Base-by-base conservation (phyloP, 2,113 vertebrate genomes). In the Poeciliopsis retropinna region DNA sequence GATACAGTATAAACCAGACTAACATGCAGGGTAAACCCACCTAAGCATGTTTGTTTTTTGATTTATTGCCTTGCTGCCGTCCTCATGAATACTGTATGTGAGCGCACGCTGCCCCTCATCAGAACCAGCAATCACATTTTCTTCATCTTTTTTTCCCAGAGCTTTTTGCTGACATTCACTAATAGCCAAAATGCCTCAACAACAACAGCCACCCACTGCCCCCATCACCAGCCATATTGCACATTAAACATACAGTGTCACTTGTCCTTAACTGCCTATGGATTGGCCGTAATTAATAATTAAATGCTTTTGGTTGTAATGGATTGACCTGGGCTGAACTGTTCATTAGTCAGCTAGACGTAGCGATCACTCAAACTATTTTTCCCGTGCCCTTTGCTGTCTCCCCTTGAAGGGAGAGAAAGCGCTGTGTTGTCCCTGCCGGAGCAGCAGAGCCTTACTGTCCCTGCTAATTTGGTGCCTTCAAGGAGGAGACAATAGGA, bases 201-300 rank as follows among this genome's bases (percentile, higher is more conserved):
- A 92, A 92, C 57, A 92, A 92, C 57, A 66, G 31, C 44, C 29
- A 34, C 61, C 8, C 62, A 51, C 39, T 44, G 51, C 70, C 30
- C 65, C 71, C 64, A 44, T 62, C 83, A 34, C 41, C 80, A 84
- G 67, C 80, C 76, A 73, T 77, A 92, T 93, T 93, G 87, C 92
- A 86, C 94, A 96, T 96, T 97, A 97, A 96, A 95, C 95, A 96
- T 96, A 96, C 95, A 76, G 34, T 82, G 87, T 89, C 95, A 95
- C 95, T 95, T 96, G 96, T 97, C 97, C 96, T 96, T 96, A 96
- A 81, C 82, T 94, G 94, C 95, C 91, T 95, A 93, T 96, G 94
- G 96, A 97, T 96, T 94, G 96, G 90, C 93, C 93, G 94, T 97
- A 97, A 98, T 98, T 98, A 98, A 99, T 98, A 98, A 98, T 98